Base-by-base conservation (phyloP, 1,140 invertebrate genomes). In the Adelges cooleyi region DNA sequence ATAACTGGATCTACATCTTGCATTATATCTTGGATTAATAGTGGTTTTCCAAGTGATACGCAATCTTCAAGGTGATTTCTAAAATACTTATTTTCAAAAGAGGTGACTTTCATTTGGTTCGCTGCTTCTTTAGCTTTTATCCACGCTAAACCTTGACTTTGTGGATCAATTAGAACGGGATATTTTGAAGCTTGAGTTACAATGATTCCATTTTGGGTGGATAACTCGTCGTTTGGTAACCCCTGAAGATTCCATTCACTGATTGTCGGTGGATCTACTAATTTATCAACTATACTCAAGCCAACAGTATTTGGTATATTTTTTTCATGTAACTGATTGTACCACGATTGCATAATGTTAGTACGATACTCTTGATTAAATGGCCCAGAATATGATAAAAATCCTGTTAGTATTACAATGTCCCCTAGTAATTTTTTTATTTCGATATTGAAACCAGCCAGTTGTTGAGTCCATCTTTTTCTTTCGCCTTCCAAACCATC, bases 131-230 rank as follows among this genome's bases (percentile, higher is more conserved):
- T 87, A 70, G 84, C 89, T 75, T 90, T 90, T 8, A 96, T 85
- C 92, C 92, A 96, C 73, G 89, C 87, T 73, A 90, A 92, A 8
- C 91, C 92, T 75, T 95, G 92, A 29, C 84, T 84, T 77, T 93
- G 89, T 1, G 92, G 92, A 80, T 95, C 92, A 67, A 95, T 87
- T 71, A 95, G 84, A 36, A 96, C 76, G n/a, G 90, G 91, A 82
- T 88, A 95, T 70, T 89, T 77, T 72, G 82, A 82, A 0, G 85
- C 85, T 68, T 79, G 85, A 69, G 84, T 79, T 75, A 90, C 86
- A 68, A 95, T 94, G 36, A 95, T 87, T 68, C 83, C 92, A 78
- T 95, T 96, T 72, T 95, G 92, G 42, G 85, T 86, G 2, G 91
- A 95, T 76, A 95, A 94, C 20, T 80, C 80, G 75, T 95, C 92